phyloP scores from a whole-genome alignment of 2,888 invertebrate genomes.

The Cistogaster globosa region DNA sequence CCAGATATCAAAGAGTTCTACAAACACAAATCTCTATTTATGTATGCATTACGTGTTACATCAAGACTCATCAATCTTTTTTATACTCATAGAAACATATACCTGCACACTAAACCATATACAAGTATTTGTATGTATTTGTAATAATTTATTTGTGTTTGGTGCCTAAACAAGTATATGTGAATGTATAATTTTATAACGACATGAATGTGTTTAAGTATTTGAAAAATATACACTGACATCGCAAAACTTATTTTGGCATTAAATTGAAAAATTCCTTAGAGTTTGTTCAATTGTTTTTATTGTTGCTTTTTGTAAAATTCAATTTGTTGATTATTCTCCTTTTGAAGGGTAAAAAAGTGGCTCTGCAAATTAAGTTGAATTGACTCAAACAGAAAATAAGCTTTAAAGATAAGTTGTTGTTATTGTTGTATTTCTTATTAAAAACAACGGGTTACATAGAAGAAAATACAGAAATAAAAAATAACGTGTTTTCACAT shows the following conservation, averaged over 20 bases:
- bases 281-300: constrained; percentile 62
- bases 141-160: not conserved
- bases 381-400: constrained; percentile 50
- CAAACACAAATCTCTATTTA: constrained; percentile 68
- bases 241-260: constrained; percentile 80
- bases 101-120: not conserved
- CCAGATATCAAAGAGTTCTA: constrained; percentile 52
- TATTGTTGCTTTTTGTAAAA: not conserved
- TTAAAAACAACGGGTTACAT: too few relatives aligned
- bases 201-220: constrained; percentile 23
- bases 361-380: constrained; percentile 30
- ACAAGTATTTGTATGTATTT: constrained; percentile 2
- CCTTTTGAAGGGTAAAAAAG: constrained; percentile 30
- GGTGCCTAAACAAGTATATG: too few relatives aligned
- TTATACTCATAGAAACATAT: constrained; percentile 6
- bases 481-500: constrained; percentile 50
- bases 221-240: constrained; percentile 75
- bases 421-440: not conserved
- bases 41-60: constrained; percentile 70
- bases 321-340: constrained; percentile 22
- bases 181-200: not conserved
- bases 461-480: not conserved
- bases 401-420: constrained; percentile 8
- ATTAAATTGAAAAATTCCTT: constrained; percentile 82
- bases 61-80: constrained; percentile 71